Conservation (phyloP, 2,888 invertebrate genomes). For the Spicauda simplicius region DNA sequence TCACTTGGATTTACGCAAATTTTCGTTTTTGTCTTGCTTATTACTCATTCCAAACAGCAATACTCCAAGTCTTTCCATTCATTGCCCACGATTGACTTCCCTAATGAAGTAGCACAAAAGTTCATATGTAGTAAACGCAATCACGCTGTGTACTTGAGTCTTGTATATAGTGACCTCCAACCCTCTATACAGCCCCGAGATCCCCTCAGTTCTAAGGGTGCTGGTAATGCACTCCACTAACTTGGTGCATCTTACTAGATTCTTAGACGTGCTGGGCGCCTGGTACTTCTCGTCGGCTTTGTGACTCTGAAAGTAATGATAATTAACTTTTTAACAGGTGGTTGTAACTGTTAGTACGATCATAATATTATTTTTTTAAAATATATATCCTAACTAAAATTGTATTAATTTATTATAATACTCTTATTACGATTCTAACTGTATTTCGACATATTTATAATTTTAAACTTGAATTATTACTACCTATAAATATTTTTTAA, state of each 20-base stretch:
- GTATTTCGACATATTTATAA: too few relatives aligned
- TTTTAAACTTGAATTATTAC: too few relatives aligned
- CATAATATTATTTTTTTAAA: too few relatives aligned
- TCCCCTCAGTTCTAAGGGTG: conserved; percentile 56
- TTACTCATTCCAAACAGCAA: not conserved
- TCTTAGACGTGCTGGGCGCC: conserved; percentile 53
- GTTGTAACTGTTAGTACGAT: too few relatives aligned
- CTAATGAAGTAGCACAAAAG: conserved; percentile 59
- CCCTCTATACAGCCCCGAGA: conserved; percentile 63
- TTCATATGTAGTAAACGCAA: conserved; percentile 70
- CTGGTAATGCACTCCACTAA: conserved; percentile 55
- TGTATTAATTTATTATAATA: too few relatives aligned
- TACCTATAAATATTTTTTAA: too few relatives aligned
- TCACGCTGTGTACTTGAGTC: conserved; percentile 64
- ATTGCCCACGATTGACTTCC: conserved; percentile 38
- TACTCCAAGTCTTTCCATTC: too few relatives aligned
- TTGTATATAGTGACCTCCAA: conserved; percentile 67
- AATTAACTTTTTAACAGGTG: too few relatives aligned
- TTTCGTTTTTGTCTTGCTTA: not conserved
- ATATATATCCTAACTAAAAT: too few relatives aligned
- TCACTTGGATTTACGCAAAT: too few relatives aligned
- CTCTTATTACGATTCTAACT: too few relatives aligned
- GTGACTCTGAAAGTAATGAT: conserved; percentile 60
- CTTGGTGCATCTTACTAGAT: conserved; percentile 56
- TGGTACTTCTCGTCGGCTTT: conserved; percentile 48